A percentile compares a stretch with the other conserved stretches of the same genome.
phyloP scores from a whole-genome alignment of 2,797 vertebrate genomes.

The Eurystomus glaucurus region DNA sequence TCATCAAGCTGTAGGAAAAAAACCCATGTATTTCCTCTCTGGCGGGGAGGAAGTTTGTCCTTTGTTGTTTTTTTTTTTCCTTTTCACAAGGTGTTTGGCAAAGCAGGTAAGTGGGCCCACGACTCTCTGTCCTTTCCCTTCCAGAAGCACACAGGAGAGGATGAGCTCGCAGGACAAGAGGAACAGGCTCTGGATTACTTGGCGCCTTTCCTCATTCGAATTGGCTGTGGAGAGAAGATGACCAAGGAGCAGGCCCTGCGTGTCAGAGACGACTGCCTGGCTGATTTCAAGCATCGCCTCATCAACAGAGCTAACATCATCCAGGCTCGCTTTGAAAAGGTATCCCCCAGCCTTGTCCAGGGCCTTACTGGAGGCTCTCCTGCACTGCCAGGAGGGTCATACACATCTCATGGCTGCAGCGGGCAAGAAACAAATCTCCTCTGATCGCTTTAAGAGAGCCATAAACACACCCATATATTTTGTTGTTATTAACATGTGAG shows the following conservation, averaged over 20 bases:
- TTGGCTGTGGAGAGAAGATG: slow-evolving; percentile 75
- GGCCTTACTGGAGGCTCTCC: neutral
- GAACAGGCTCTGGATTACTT: slow-evolving; percentile 83
- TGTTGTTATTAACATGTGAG: neutral
- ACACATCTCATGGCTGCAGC: neutral
- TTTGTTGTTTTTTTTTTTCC: neutral
- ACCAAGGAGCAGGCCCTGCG: slow-evolving; percentile 70
- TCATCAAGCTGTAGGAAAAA: neutral
- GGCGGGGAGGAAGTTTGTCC: neutral
- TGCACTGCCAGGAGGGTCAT: neutral
- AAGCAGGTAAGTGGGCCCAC: neutral
- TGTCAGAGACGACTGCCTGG: slow-evolving; percentile 83
- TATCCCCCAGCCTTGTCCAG: neutral
- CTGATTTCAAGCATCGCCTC: slow-evolving; percentile 83
- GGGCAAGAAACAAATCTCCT: neutral
- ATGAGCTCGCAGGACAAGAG: slow-evolving; percentile 73
- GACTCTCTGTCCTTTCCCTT: neutral
- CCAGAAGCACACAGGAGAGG: slow-evolving; percentile 76
- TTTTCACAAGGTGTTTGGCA: neutral
- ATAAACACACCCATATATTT: neutral
- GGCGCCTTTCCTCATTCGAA: slow-evolving; percentile 81
- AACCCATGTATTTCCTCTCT: neutral
- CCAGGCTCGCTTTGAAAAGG: slow-evolving; percentile 87
- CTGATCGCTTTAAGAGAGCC: neutral
- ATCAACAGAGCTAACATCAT: slow-evolving; percentile 84